Base-by-base conservation (phyloP, 1,140 invertebrate genomes). In the Drosophila grimshawi region DNA sequence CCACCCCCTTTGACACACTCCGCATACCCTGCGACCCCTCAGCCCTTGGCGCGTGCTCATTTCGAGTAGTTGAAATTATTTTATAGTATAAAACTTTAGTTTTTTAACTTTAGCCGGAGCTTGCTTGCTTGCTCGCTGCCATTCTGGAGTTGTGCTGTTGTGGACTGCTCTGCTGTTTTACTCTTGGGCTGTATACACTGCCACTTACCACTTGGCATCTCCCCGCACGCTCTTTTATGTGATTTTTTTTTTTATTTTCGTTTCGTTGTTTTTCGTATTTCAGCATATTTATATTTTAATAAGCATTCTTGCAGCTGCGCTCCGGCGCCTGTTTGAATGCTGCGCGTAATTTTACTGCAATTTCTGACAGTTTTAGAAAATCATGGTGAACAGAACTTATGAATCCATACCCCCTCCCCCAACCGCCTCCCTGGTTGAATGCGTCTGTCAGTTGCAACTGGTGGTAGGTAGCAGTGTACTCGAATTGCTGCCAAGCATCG, bases 201-300 rank as follows among this genome's bases (percentile, higher is more conserved):
- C 68, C 72, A 72, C 71, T 59, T 66, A 71, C 71, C 78, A 85
- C 51, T 86, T 79, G 67, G 67, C 76, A 51, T 72, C 30, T 33
- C 48, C 66, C 51, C 52, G 60, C 79, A 53, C 55, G 70, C 80
- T 82, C 10, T n/a, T 51, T 41, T 11, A 52, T 57, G 32, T n/a
- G n/a, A n/a, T n/a, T 19, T 19, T 0, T 19, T 19, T 19, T 19
- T 19, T 57, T 57, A 8, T 35, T 39, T 5, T 59, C 41, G n/a
- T 11, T 59, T 59, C 7, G 11, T 8, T n/a, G n/a, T 45, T 53
- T 71, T 61, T 49, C 33, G 49, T 68, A 57, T 89, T 85, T 83
- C 85, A 85, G 85, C 85, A 89, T 89, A 89, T 89, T 89, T 89
- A 89, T 89, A 89, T 89, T 89, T 89, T 90, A 89, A 89, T 89